phyloP scores from a whole-genome alignment of 2,113 vertebrate species.

The Erinaceus europaeus region DNA sequence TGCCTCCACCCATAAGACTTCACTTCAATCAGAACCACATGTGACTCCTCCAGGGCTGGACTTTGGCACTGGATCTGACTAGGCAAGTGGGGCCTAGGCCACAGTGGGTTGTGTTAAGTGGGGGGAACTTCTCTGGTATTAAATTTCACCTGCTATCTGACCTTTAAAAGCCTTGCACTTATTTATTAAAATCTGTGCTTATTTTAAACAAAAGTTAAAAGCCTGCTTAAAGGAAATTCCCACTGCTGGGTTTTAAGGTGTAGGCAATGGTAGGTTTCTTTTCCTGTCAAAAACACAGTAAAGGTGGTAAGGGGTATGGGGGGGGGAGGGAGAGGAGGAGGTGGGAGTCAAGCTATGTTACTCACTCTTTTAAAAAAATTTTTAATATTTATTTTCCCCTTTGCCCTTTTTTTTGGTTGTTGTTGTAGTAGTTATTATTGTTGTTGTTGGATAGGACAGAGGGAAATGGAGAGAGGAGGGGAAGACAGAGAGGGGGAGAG shows the following conservation, averaged over 20 bases:
- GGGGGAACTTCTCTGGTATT: background rate
- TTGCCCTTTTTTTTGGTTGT: too few species aligned
- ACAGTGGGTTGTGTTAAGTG: background rate
- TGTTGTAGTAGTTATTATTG: too few species aligned
- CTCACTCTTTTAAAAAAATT: background rate
- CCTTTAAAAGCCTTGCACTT: conserved; percentile 31
- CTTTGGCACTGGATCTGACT: background rate
- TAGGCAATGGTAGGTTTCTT: background rate
- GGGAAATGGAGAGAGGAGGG: too few species aligned
- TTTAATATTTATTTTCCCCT: too few species aligned
- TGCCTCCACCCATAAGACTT: background rate
- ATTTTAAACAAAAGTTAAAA: conserved; percentile 1
- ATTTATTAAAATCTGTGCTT: background rate
- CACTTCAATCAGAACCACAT: background rate
- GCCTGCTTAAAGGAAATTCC: conserved; percentile 31
- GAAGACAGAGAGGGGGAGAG: too few species aligned
- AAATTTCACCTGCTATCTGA: background rate
- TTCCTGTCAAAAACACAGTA: background rate
- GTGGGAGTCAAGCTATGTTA: background rate
- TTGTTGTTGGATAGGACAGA: too few species aligned
- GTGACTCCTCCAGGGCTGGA: background rate
- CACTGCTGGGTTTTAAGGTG: background rate
- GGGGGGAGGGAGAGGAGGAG: too few species aligned
- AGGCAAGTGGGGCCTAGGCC: background rate
- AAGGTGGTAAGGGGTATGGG: too few species aligned